Evolutionary conservation across 2,888 invertebrate genomes (phyloP), one percentile per base, ranked within the genome.

Genomic region (Agriopis aurantiaria): DNA sequence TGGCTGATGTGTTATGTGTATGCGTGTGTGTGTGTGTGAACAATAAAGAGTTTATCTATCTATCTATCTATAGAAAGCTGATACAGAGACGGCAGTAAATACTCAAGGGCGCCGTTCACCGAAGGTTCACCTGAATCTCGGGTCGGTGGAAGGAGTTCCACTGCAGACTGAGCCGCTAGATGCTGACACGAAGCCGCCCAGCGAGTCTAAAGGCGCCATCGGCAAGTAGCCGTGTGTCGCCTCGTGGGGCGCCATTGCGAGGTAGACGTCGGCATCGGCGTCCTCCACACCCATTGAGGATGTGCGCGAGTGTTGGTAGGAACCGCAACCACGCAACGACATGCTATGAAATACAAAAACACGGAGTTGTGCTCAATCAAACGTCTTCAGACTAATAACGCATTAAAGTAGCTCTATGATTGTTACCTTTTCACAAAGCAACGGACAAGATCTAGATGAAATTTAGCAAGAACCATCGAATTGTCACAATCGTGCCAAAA

Each of bases 131-230:
- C 92, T 91, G 40, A 76, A 76, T 59, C 76, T 61, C 0, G 96
- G 95, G 84, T 97, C 97, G 0, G 97, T 97, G 58, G 97, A 97
- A n/a, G 98, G 97, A 10, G 97, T 97, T 52, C 97, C 97, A 67
- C 96, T 97, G 61, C 97, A 97, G 23, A 97, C 96, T 59, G 97
- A 97, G 77, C 97, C 96, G 78, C 96, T 96, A 79, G 97, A 97
- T 43, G 96, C 96, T 3, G 96, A 87, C 48, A 89, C 79, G 45
- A 87, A 85, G 2, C 87, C 86, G 17, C 82, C 71, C 79, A 75
- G 43, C 79, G 78, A 57, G 53, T 88, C 89, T 72, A 85, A 87
- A 0, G 96, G 96, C 17, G 95, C 95, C 96, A 96, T 97, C 65
- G 96, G 95, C 72, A 97, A 95, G 88, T 97, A 96, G 48, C 95